Base-by-base conservation (phyloP, 2,113 vertebrate genomes). In the Xenus cinereus region DNA sequence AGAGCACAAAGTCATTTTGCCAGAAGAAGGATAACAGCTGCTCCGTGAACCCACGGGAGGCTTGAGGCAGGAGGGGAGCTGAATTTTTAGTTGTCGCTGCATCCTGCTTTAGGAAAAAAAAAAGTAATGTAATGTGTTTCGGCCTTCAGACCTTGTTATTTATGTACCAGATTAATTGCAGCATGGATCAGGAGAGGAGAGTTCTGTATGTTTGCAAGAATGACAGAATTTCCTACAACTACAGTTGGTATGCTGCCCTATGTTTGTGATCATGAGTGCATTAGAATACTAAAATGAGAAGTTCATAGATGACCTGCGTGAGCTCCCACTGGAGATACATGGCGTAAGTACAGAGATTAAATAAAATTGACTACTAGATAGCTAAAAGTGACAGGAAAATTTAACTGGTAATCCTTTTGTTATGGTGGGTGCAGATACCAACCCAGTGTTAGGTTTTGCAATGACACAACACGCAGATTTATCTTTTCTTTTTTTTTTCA, bases 171-270 rank as follows among this genome's bases (percentile, higher is more conserved):
- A 64, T 76, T 72, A 67, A 27, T 57, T 81, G 69, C n/a, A 64
- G 14, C 6, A 4, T 46, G 3, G 2, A 62, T 66, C 28, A 51
- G 32, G 12, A 74, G 21, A 72, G 18, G 6, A 75, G 13, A 27
- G 54, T 64, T 64, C 19, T 88, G 26, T 67, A 41, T 21, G 5
- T 45, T 74, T 89, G 14, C 33, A 48, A 75, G 66, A 86, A 94
- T 10, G 2, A 78, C 12, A 20, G 21, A 32, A 37, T 66, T 89
- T 60, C 78, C n/a, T 78, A 54, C 32, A 88, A 24, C 43, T 77
- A 0, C 8, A 46, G 46, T 64, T 50, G n/a, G 4, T n/a, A 17
- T 1, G 0, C 28, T 66, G 27, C 26, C 66, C 28, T 14, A 10
- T 28, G 9, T 60, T 51, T 90, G 48, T 71, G 16, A 46, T 48